phyloP scores from a whole-genome alignment of 2,888 invertebrate species.

The Cepaea hortensis region DNA sequence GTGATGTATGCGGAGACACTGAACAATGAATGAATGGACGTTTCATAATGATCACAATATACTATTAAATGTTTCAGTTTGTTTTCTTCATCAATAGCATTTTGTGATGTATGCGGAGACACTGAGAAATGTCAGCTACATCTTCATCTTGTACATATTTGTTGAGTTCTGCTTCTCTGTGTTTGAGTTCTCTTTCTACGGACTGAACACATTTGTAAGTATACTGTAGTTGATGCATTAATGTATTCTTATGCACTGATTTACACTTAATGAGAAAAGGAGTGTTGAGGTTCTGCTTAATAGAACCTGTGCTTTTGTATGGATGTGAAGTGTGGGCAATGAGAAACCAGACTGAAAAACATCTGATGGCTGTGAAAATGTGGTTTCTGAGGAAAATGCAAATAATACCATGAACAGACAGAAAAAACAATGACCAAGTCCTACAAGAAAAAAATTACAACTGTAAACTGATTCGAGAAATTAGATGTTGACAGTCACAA shows the following conservation, averaged over 20 bases:
- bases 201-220: slow-evolving; percentile 75
- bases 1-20: too few relatives aligned
- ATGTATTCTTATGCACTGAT: neutral
- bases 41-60: too few relatives aligned
- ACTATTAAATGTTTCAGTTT: too few relatives aligned
- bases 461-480: too few relatives aligned
- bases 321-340: too few relatives aligned
- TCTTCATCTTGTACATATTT: slow-evolving; percentile 69
- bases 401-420: too few relatives aligned
- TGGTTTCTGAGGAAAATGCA: neutral
- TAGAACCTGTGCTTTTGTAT: too few relatives aligned
- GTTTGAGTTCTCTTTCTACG: slow-evolving; percentile 74
- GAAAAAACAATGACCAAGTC: too few relatives aligned
- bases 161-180: slow-evolving; percentile 70
- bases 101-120: slow-evolving; percentile 71
- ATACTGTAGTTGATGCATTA: neutral
- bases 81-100: slow-evolving; percentile 59
- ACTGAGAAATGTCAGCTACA: slow-evolving; percentile 65
- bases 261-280: neutral
- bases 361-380: neutral
- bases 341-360: too few relatives aligned
- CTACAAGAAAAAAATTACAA: too few relatives aligned
- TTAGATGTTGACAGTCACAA: too few relatives aligned
- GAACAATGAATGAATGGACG: too few relatives aligned
- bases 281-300: neutral